Evolutionary conservation across 2,113 vertebrate genomes (phyloP).

Genomic region (Pangasianodon gigas): DNA sequence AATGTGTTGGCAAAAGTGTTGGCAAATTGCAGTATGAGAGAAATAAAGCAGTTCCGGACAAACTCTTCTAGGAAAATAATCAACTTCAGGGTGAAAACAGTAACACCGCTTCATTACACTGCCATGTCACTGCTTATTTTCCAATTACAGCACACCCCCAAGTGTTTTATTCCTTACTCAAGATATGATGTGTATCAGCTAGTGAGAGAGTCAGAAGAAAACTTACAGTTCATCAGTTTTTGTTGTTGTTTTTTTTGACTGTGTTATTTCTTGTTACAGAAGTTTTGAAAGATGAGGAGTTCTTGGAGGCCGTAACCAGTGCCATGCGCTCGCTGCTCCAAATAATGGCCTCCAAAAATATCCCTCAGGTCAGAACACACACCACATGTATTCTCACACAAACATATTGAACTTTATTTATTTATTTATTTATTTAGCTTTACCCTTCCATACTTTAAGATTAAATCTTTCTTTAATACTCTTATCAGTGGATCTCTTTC

Average conservation of each 20-base stretch:
- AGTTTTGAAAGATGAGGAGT: constrained; percentile 84
- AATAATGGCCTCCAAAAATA: constrained; percentile 89
- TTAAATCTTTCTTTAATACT: neutral
- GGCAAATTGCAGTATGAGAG: neutral
- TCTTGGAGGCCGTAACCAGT: constrained; percentile 90
- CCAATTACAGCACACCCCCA: neutral
- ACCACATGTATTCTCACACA: neutral
- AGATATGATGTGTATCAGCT: neutral
- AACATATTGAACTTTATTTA: neutral
- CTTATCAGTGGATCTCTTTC: neutral
- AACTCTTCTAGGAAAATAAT: neutral
- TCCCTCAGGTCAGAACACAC: constrained; percentile 81
- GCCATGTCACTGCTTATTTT: neutral
- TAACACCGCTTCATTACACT: neutral
- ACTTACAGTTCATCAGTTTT: neutral
- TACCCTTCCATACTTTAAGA: too few species aligned
- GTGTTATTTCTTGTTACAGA: constrained; percentile 69
- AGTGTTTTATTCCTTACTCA: neutral
- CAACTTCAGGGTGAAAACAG: neutral
- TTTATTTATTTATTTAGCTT: neutral
- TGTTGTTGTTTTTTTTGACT: neutral
- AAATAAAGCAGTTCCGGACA: neutral
- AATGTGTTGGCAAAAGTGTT: neutral
- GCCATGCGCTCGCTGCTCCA: constrained; percentile 91
- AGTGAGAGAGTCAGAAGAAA: neutral